These are phyloP conservation scores for Oasisia sp. DNA, from an alignment of 2,888 invertebrate genomes.

Conservation along the genomic window DNA sequence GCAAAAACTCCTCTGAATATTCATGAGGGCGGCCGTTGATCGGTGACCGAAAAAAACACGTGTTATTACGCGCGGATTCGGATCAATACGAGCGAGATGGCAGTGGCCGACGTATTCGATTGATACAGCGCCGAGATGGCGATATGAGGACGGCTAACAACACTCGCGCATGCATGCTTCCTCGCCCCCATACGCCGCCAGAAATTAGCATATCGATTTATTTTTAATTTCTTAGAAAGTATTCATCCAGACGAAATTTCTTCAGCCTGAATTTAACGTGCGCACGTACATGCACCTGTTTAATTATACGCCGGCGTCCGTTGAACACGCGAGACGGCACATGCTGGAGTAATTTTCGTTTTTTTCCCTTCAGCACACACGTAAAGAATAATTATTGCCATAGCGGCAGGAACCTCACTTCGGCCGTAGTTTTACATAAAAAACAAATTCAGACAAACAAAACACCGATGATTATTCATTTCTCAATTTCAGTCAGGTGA, in stretches of 20 bases:
- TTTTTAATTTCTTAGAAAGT: conserved; percentile 11
- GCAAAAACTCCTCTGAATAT: not conserved
- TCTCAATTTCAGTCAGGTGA: not conserved
- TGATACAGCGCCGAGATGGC: not conserved
- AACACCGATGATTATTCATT: not conserved
- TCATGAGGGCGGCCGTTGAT: not conserved
- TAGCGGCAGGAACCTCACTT: not conserved
- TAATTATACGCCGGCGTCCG: conserved; percentile 1
- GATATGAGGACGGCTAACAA: not conserved
- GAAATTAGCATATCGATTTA: not conserved
- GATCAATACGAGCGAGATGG: not conserved
- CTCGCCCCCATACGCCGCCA: not conserved
- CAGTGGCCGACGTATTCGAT: not conserved
- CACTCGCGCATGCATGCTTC: not conserved
- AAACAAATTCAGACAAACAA: not conserved
- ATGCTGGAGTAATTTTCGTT: conserved; percentile 13
- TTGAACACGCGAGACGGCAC: conserved; percentile 3
- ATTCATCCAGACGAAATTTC: not conserved
- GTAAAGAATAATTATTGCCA: not conserved
- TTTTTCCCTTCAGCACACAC: not conserved
- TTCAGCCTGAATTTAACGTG: not conserved
- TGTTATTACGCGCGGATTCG: not conserved
- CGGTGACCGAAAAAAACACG: not conserved
- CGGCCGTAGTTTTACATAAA: not conserved
- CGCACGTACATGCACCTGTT: not conserved